These are phyloP conservation scores for Clavelina lepadiformis DNA, from an alignment of 23 tunicate species.

Conservation along the genomic window DNA sequence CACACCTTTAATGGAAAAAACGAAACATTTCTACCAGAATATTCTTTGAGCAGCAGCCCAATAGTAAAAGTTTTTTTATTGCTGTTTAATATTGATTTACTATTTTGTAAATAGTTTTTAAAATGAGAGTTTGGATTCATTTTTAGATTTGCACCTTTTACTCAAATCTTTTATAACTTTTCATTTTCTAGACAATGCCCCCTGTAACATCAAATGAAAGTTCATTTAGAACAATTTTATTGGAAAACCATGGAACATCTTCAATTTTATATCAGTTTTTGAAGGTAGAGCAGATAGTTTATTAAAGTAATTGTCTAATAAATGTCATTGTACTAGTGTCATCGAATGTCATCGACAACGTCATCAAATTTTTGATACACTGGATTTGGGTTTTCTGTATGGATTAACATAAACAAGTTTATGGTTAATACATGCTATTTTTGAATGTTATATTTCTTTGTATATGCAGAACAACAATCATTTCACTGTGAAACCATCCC, in stretches of 20 bases:
- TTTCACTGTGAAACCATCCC: constrained; percentile 66
- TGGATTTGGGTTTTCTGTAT: too few species aligned
- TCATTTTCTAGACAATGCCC: constrained; percentile 29
- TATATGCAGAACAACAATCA: neutral
- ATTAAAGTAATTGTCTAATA: too few species aligned
- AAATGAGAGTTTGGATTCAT: neutral
- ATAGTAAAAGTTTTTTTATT: constrained; percentile 39
- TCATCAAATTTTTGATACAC: too few species aligned
- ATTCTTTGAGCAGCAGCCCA: constrained; percentile 13
- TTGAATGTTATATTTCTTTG: neutral
- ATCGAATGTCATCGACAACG: too few species aligned
- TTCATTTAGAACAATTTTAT: constrained; percentile 56
- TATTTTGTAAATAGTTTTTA: neutral
- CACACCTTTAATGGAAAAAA: constrained; percentile 77
- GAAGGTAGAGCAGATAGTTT: too few species aligned
- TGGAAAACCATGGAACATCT: constrained; percentile 55
- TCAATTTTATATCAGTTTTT: constrained; percentile 56
- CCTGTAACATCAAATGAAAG: constrained; percentile 34
- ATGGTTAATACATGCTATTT: too few species aligned
- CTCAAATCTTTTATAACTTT: neutral
- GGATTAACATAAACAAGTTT: too few species aligned
- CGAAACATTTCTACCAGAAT: constrained; percentile 57
- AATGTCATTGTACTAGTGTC: too few species aligned
- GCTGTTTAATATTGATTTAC: constrained; percentile 1
- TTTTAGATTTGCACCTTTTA: too few species aligned